These are phyloP conservation scores for Lophotriccus pileatus DNA, from an alignment of 2,797 vertebrate species.

Conservation along the genomic window DNA sequence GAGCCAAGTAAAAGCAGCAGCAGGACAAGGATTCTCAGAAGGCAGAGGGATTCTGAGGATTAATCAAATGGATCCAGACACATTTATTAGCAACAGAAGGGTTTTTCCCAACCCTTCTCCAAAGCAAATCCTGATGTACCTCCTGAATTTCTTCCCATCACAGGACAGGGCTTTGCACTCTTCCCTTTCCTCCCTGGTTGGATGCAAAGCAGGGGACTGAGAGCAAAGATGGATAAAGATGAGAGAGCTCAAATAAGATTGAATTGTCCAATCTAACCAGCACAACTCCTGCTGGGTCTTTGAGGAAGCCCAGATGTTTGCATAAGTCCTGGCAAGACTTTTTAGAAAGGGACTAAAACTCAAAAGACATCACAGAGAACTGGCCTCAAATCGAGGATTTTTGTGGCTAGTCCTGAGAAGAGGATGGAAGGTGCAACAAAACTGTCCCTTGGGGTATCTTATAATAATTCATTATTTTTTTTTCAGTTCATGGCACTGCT, in stretches of 20 bases:
- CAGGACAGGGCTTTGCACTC: neutral
- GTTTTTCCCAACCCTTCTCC: neutral
- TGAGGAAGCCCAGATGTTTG: neutral
- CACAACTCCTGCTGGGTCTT: neutral
- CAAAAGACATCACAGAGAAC: neutral
- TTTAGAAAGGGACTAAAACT: neutral
- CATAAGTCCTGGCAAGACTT: neutral
- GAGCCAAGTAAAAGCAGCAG: neutral
- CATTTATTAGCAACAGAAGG: neutral
- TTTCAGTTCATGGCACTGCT: neutral
- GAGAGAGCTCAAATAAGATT: neutral
- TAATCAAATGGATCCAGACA: rapidly evolving
- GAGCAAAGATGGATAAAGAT: neutral
- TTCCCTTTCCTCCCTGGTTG: too few species aligned
- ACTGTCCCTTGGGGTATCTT: neutral
- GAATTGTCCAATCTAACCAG: neutral
- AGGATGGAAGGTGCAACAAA: neutral
- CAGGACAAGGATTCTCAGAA: neutral
- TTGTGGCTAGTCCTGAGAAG: neutral
- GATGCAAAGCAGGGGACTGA: neutral
- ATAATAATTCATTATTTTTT: neutral
- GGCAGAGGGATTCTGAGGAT: neutral
- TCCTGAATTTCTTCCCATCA: too few species aligned
- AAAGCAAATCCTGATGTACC: rapidly evolving
- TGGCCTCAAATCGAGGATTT: neutral